Conservation (phyloP, 2,797 vertebrate species). For the Hipposideros larvatus region DNA sequence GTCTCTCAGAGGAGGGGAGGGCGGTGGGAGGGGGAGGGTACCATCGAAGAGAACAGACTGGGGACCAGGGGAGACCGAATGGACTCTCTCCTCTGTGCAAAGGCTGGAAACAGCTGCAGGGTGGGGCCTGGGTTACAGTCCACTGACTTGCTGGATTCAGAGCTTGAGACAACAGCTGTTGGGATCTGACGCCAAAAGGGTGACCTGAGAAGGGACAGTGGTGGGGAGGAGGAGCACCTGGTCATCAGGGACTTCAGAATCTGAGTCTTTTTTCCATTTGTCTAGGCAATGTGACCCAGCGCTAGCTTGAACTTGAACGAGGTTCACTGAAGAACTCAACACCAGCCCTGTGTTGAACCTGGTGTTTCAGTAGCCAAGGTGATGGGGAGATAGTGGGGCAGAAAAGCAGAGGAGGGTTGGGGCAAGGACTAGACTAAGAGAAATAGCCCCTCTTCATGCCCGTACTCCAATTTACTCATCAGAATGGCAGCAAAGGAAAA, state of each 20-base stretch:
- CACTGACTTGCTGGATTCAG: neutral
- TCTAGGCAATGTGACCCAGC: neutral
- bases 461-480: neutral
- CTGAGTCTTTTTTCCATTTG: neutral
- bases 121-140: neutral
- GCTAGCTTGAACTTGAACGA: constrained; percentile 13
- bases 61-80: neutral
- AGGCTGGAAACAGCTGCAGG: neutral
- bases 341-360: neutral
- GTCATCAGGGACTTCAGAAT: neutral
- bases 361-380: neutral
- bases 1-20: neutral
- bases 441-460: neutral
- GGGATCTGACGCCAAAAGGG: constrained; percentile 8
- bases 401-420: neutral
- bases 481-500: constrained; percentile 3
- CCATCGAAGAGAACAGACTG: neutral
- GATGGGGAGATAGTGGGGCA: neutral
- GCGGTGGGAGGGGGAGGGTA: neutral
- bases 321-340: neutral
- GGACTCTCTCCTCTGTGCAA: neutral
- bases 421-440: neutral
- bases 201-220: neutral
- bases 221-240: neutral
- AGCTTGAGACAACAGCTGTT: neutral